Conservation (phyloP, 2,888 invertebrate species). For the Tridacna gigas region DNA sequence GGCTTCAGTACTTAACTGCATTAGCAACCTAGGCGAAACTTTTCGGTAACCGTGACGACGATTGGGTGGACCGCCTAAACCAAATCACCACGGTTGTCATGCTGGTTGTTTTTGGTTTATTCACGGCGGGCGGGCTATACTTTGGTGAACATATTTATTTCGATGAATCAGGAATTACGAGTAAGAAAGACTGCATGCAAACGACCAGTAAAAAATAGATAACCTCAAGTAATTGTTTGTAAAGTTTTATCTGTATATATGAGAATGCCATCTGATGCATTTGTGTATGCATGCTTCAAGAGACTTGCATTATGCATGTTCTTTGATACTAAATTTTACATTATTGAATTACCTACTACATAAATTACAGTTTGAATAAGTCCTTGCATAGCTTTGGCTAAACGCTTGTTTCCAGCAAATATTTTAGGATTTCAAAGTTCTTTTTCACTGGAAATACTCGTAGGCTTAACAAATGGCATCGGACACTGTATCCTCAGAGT, state of each 20-base stretch:
- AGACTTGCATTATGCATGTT: not conserved
- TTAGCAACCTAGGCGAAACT: constrained; percentile 74
- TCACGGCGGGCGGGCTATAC: constrained; percentile 75
- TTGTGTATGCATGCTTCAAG: not conserved
- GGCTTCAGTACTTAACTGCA: not conserved
- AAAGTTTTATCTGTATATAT: not conserved
- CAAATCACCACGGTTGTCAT: constrained; percentile 77
- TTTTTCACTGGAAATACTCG: not conserved
- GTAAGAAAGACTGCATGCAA: constrained; percentile 23
- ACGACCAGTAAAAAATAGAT: not conserved
- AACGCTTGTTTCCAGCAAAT: not conserved
- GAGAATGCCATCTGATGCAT: not conserved
- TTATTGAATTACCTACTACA: not conserved
- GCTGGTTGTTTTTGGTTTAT: constrained; percentile 75
- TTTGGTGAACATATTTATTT: constrained; percentile 74
- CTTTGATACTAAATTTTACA: not conserved
- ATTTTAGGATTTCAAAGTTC: not conserved
- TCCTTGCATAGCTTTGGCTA: not conserved
- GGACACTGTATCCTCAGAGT: no score
- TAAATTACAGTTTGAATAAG: no score
- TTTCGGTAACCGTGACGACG: constrained; percentile 74
- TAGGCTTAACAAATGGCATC: not conserved
- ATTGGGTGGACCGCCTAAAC: constrained; percentile 77
- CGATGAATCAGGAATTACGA: constrained; percentile 75
- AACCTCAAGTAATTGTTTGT: not conserved